These are phyloP conservation scores for Pteria penguin DNA, from an alignment of 2,888 invertebrate species.

Conservation along the genomic window DNA sequence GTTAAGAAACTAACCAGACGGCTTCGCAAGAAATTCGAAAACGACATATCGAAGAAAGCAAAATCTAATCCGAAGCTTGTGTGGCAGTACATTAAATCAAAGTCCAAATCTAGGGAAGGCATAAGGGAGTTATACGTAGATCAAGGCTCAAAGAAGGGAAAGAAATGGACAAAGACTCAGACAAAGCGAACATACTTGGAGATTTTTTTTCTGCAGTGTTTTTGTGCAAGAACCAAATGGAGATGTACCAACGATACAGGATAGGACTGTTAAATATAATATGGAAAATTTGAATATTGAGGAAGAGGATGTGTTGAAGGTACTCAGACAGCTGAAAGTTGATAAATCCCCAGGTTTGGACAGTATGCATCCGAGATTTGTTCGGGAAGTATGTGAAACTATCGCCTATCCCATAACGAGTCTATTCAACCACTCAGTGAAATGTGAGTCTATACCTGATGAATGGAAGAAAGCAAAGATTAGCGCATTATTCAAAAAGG, in stretches of 20 bases:
- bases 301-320: slow-evolving; percentile 8
- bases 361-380: slow-evolving; percentile 2
- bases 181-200: not conserved
- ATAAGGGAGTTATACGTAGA: too few species aligned
- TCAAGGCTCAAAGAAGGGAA: too few species aligned
- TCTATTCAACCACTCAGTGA: slow-evolving; percentile 11
- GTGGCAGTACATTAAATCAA: too few species aligned
- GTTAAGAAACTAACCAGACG: too few species aligned
- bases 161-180: not conserved
- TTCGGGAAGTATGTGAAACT: not conserved
- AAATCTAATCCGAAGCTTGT: too few species aligned
- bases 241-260: not conserved
- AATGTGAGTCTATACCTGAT: too few species aligned
- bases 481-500: slow-evolving; percentile 17
- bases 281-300: not conserved
- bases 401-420: slow-evolving; percentile 12
- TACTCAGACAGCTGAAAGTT: not conserved
- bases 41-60: too few species aligned
- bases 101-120: not conserved
- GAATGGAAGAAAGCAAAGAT: slow-evolving; percentile 17
- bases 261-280: not conserved
- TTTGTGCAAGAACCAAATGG: slow-evolving; percentile 4
- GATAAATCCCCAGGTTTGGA: slow-evolving; percentile 24
- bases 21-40: too few species aligned
- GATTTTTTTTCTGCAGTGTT: slow-evolving; percentile 3